These are phyloP conservation scores for Lampris megalopsis DNA, from an alignment of 2,113 vertebrate genomes.

Conservation along the genomic window DNA sequence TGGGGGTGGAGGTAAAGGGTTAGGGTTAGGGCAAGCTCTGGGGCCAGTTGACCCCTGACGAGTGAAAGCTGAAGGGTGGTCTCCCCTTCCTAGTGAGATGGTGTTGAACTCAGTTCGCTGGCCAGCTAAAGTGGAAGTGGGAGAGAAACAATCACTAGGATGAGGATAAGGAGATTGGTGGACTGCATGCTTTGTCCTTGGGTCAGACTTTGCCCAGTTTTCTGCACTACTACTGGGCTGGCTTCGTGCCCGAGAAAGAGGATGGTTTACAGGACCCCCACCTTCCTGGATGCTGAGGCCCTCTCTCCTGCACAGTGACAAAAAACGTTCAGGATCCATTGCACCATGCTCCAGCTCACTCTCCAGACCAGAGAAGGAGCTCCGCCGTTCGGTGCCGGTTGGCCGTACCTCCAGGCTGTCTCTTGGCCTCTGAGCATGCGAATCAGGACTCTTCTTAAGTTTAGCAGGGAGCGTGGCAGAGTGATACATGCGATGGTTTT, in stretches of 20 bases:
- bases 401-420: constrained; percentile 63
- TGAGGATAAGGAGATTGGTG: constrained; percentile 77
- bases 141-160: constrained; percentile 91
- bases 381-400: constrained; percentile 67
- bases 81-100: constrained; percentile 86
- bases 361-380: constrained; percentile 77
- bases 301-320: constrained; percentile 67
- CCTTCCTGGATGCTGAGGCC: constrained; percentile 44
- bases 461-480: constrained; percentile 83
- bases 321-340: constrained; percentile 67
- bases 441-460: constrained; percentile 77
- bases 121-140: constrained; percentile 93
- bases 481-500: constrained; percentile 63
- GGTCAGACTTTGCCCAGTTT: constrained; percentile 76
- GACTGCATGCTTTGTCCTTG: constrained; percentile 69
- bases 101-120: constrained; percentile 89
- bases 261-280: constrained; percentile 26
- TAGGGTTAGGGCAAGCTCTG: constrained; percentile 79
- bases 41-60: constrained; percentile 79
- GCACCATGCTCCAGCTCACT: constrained; percentile 68
- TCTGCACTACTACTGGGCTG: constrained; percentile 68
- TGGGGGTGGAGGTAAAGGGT: constrained; percentile 60
- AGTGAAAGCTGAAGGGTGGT: constrained; percentile 90
- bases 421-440: constrained; percentile 62
- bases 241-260: constrained; percentile 68